These are phyloP conservation scores for Apeltes quadracus DNA, from an alignment of 2,113 vertebrate genomes.

Conservation along the genomic window DNA sequence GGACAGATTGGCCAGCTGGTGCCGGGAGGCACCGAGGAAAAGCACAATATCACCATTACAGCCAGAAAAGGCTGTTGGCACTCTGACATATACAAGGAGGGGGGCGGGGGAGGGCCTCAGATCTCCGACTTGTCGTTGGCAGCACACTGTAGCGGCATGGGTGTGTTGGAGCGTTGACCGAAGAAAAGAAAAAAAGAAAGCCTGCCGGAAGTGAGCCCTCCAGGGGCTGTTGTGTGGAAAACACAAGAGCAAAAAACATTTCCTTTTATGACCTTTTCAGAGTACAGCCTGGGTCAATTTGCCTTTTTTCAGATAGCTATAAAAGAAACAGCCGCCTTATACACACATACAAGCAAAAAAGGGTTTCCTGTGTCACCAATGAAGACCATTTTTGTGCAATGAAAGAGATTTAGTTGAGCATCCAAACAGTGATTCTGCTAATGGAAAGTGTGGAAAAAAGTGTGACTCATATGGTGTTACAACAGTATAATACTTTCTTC, in stretches of 20 bases:
- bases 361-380: background rate
- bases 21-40: background rate
- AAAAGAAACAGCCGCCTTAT: slow-evolving; percentile 2
- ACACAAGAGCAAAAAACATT: slow-evolving; percentile 59
- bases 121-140: background rate
- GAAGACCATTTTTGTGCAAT: background rate
- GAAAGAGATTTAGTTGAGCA: background rate
- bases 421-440: background rate
- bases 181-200: background rate
- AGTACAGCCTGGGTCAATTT: slow-evolving; percentile 38
- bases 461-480: slow-evolving; percentile 3
- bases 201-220: slow-evolving; percentile 57
- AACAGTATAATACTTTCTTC: slow-evolving; percentile 18
- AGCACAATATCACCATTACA: background rate
- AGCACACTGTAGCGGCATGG: slow-evolving; percentile 1
- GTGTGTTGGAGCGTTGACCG: background rate
- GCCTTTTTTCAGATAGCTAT: slow-evolving; percentile 16
- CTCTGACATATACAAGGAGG: background rate
- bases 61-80: background rate
- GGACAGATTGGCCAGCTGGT: slow-evolving; percentile 1
- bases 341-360: background rate
- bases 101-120: background rate
- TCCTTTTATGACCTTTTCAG: slow-evolving; percentile 50
- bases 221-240: slow-evolving; percentile 55
- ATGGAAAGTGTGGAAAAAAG: background rate